These are phyloP conservation scores for Atherinomorus stipes DNA, from an alignment of 2,113 vertebrate species.

Conservation along the genomic window DNA sequence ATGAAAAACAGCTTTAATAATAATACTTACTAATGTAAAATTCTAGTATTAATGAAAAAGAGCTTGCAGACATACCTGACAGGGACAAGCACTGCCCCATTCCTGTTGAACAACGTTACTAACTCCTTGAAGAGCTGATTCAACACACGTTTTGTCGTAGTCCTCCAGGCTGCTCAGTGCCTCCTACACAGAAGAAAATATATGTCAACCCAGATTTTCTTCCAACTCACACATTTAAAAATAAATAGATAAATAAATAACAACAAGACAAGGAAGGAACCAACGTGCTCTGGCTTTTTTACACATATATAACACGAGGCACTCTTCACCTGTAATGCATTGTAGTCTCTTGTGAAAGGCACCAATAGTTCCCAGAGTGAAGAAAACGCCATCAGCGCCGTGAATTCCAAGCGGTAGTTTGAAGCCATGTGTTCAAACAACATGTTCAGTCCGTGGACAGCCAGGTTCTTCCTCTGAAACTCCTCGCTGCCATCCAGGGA, in stretches of 20 bases:
- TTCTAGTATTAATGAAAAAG: neutral
- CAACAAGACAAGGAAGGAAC: neutral
- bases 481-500: constrained; percentile 91
- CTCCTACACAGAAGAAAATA: constrained; percentile 83
- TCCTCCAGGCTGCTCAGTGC: constrained; percentile 95
- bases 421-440: constrained; percentile 99
- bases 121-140: constrained; percentile 91
- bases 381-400: constrained; percentile 93
- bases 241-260: too few species aligned
- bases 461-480: constrained; percentile 95
- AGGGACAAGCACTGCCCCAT: constrained; percentile 94
- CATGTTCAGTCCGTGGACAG: constrained; percentile 96
- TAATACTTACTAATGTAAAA: too few species aligned
- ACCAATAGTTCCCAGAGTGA: constrained; percentile 97
- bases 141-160: constrained; percentile 97
- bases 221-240: neutral
- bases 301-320: neutral
- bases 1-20: too few species aligned
- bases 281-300: neutral
- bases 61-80: constrained; percentile 86
- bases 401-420: constrained; percentile 97
- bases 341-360: constrained; percentile 98
- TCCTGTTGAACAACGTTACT: constrained; percentile 96
- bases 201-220: neutral
- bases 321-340: constrained; percentile 90